These are phyloP conservation scores for Rotaria macrura DNA, from an alignment of 2,888 invertebrate species.

Conservation along the genomic window DNA sequence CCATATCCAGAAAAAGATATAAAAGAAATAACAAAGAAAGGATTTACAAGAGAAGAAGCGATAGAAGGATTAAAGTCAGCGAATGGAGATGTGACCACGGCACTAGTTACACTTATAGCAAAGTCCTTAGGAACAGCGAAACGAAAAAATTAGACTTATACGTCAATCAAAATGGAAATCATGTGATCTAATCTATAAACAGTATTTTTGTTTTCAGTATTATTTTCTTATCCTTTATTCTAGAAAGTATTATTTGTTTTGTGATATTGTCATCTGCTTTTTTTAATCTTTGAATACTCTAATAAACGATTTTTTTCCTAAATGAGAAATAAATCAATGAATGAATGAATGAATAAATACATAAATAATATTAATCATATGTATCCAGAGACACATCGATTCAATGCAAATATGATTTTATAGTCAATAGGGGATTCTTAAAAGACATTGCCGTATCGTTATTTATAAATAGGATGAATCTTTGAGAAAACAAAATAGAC, in stretches of 20 bases:
- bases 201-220: not conserved
- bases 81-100: slow-evolving; percentile 21
- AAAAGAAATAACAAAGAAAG: slow-evolving; percentile 13
- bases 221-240: too few relatives aligned
- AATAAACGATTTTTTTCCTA: not conserved
- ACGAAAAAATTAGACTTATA: not conserved
- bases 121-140: slow-evolving; percentile 23
- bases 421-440: not conserved
- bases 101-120: slow-evolving; percentile 23
- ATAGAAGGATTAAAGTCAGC: slow-evolving; percentile 27
- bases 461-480: not conserved
- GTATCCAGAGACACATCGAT: too few relatives aligned
- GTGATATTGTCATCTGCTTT: too few relatives aligned
- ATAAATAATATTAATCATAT: not conserved
- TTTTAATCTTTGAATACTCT: too few relatives aligned
- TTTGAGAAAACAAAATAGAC: not conserved
- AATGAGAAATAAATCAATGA: not conserved
- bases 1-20: slow-evolving; percentile 8
- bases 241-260: too few relatives aligned
- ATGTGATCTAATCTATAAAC: not conserved
- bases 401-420: not conserved
- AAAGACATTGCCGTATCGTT: too few relatives aligned
- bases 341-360: too few relatives aligned
- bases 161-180: too few relatives aligned
- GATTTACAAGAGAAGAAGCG: slow-evolving; percentile 20